Base-by-base conservation (phyloP, 2,113 vertebrate species). In the Atlantisia rogersi region DNA sequence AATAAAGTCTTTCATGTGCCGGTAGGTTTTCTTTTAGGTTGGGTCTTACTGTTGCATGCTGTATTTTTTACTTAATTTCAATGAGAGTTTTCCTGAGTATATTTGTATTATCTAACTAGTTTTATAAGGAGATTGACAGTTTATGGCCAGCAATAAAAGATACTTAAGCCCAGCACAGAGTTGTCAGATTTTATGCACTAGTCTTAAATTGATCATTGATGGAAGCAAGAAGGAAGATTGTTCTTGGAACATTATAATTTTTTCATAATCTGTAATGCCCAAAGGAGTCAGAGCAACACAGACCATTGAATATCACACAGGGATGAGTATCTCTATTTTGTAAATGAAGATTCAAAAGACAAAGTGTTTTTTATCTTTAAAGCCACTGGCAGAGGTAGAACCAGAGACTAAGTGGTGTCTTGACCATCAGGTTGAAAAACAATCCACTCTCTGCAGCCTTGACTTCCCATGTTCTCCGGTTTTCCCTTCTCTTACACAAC, bases 81-180 rank as follows among this genome's bases (percentile, higher is more conserved):
- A 62, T 48, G 25, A 81, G 40, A 15, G 9, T 17, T 87, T 91
- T 88, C 39, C 15, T 1, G 8, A 42, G 10, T 65, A 8, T 79
- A 62, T 88, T 69, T 96, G 53, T 79, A 69, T 69, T 84, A 58
- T 60, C 5, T 56, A 70, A 62, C 62, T 40, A 75, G 53, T 82
- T 92, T 93, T 90, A 90, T 64, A 74, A 86, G 29, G 28, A 88
- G 37, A 28, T 82, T 84, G 88, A 53, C 37, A 73, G 79, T 92
- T 91, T 96, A 94, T 58, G 37, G 37, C 22, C 56, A 76, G 92
- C 48, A 83, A 67, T 75, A 88, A 93, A 92, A 86, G 67, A 74
- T 39, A 81, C 52, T 80, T 83, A 86, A 89, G n/a, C 31, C 58
- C 50, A 88, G 62, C 48, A 89, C 3, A 75, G 48, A 86, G 25